phyloP scores from a whole-genome alignment of 1,140 invertebrate genomes.

The Drosophila nasuta region DNA sequence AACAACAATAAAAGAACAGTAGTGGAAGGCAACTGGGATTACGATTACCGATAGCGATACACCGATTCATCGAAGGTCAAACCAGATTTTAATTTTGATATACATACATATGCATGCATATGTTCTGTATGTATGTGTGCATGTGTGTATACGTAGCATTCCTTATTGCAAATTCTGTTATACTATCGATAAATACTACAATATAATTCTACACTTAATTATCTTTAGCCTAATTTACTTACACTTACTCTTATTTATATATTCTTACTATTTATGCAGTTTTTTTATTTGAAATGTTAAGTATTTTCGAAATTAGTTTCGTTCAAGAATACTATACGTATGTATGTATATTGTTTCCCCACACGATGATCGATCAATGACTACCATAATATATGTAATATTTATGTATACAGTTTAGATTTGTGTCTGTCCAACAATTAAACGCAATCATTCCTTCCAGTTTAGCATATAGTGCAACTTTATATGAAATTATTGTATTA shows the following conservation, averaged over 20 bases:
- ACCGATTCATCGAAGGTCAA: conserved; percentile 4
- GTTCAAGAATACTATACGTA: conserved; percentile 1
- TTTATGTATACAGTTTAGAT: conserved; percentile 55
- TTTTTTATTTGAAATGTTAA: conserved; percentile 32
- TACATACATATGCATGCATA: neutral
- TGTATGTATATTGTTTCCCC: conserved; percentile 11
- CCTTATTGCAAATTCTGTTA: conserved; percentile 14
- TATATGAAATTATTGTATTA: conserved; percentile 75
- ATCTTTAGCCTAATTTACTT: conserved; percentile 4
- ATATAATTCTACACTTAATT: conserved; percentile 2
- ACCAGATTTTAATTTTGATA: conserved; percentile 4
- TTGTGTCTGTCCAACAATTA: conserved; percentile 74
- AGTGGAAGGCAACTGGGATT: neutral
- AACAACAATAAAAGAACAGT: too few species aligned
- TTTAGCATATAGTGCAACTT: conserved; percentile 75
- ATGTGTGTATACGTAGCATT: conserved; percentile 10
- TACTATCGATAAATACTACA: neutral
- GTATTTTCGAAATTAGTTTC: conserved; percentile 19
- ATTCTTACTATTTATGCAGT: conserved; percentile 30
- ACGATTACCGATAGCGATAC: neutral
- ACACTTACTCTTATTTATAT: conserved; percentile 11
- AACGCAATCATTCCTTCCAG: conserved; percentile 80
- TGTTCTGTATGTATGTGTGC: neutral
- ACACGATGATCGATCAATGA: conserved; percentile 3
- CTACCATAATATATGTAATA: conserved; percentile 32